phyloP scores from a whole-genome alignment of 2,113 vertebrate genomes.

The Heterochromis multidens region DNA sequence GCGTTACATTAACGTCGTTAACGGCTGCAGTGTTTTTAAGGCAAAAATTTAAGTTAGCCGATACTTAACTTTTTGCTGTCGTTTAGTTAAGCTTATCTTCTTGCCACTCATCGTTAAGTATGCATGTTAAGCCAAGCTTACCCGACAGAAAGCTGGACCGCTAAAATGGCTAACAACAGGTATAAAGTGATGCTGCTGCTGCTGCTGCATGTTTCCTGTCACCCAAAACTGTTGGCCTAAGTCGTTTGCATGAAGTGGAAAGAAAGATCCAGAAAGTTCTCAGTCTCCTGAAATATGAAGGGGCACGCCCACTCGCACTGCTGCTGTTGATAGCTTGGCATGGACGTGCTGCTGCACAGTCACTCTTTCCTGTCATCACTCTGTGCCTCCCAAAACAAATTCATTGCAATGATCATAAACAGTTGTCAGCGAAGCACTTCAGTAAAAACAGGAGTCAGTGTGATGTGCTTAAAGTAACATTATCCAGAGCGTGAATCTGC shows the following conservation, averaged over 20 bases:
- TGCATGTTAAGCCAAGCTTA: not conserved
- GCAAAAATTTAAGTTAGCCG: not conserved
- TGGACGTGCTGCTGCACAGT: not conserved
- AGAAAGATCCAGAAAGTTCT: slow-evolving; percentile 6
- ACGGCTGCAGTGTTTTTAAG: not conserved
- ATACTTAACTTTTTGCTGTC: too few relatives aligned
- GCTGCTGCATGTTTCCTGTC: not conserved
- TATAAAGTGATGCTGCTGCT: not conserved
- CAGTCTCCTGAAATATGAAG: not conserved
- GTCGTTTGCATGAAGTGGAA: not conserved
- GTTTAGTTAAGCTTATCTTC: not conserved
- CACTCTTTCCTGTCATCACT: not conserved
- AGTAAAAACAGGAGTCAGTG: not conserved
- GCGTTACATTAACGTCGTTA: not conserved
- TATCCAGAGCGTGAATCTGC: not conserved
- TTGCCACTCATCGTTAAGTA: not conserved
- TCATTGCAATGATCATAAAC: not conserved
- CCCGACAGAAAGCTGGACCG: not conserved
- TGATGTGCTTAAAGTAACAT: not conserved
- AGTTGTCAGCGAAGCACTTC: not conserved
- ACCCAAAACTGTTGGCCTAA: not conserved
- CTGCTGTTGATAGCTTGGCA: not conserved
- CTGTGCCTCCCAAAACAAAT: not conserved
- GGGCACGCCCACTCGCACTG: not conserved
- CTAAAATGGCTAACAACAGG: not conserved